phyloP scores from a whole-genome alignment of 2,113 vertebrate species.

The Charina bottae region DNA sequence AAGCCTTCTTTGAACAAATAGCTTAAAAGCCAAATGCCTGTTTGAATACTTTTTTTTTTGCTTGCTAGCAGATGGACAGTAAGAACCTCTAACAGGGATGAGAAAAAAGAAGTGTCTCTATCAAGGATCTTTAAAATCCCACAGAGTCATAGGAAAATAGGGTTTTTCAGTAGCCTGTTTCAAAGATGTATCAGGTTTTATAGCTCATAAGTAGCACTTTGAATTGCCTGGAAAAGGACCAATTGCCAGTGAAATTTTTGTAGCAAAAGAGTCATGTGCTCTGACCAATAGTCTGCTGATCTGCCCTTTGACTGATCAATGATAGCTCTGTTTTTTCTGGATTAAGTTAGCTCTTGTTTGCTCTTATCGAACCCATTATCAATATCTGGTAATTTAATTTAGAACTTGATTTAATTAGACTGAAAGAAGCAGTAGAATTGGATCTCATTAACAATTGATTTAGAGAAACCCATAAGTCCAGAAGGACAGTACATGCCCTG shows the following conservation, averaged over 20 bases:
- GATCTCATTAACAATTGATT: neutral
- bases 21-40: neutral
- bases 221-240: neutral
- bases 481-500: neutral
- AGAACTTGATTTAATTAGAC: neutral
- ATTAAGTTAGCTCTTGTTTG: neutral
- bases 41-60: neutral
- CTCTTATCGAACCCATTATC: neutral
- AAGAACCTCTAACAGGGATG: neutral
- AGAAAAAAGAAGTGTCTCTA: neutral
- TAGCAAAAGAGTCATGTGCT: neutral
- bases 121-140: neutral
- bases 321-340: neutral
- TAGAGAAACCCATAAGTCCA: neutral
- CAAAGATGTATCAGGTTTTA: neutral
- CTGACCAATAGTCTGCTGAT: neutral
- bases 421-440: neutral
- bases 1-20: neutral
- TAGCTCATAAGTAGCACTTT: neutral
- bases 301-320: neutral
- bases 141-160: neutral
- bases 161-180: neutral
- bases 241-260: neutral
- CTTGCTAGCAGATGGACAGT: neutral
- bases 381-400: neutral